Evolutionary conservation across 2,888 invertebrate species (phyloP).

Genomic region (Drosophila sordidula): DNA sequence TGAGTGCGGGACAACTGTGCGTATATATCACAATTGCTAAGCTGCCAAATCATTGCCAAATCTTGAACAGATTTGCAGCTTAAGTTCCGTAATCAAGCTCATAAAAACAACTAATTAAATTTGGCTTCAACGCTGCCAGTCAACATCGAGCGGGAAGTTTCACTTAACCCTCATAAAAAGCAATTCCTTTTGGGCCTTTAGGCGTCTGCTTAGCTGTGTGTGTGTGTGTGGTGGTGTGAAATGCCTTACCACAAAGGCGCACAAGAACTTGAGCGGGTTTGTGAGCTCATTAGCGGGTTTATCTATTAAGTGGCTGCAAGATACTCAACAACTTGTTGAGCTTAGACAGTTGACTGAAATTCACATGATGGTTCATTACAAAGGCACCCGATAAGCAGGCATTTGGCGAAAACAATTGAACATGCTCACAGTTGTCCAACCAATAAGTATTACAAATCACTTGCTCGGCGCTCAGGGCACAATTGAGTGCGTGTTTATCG

Average conservation of each 20-base stretch:
- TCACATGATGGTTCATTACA: slow-evolving; percentile 15
- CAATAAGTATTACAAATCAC: slow-evolving; percentile 52
- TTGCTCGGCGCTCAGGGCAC: slow-evolving; percentile 37
- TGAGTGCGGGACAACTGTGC: slow-evolving; percentile 15
- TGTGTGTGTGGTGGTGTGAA: slow-evolving; percentile 13
- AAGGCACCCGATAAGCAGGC: neutral
- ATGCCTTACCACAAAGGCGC: slow-evolving; percentile 18
- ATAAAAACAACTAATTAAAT: slow-evolving; percentile 55
- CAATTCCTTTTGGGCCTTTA: slow-evolving; percentile 30
- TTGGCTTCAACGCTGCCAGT: slow-evolving; percentile 19
- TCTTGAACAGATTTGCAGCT: slow-evolving; percentile 45
- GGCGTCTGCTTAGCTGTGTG: slow-evolving; percentile 20
- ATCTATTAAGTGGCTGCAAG: slow-evolving; percentile 40
- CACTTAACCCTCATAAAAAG: slow-evolving; percentile 42
- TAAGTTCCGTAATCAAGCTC: slow-evolving; percentile 32
- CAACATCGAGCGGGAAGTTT: slow-evolving; percentile 19
- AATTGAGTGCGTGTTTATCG: slow-evolving; percentile 53
- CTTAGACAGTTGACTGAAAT: slow-evolving; percentile 1
- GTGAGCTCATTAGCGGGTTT: slow-evolving; percentile 57
- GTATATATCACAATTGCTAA: slow-evolving; percentile 38
- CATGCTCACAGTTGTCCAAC: slow-evolving; percentile 34
- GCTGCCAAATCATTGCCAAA: slow-evolving; percentile 29
- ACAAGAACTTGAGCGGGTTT: slow-evolving; percentile 27
- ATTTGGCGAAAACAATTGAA: slow-evolving; percentile 22
- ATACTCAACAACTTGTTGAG: slow-evolving; percentile 48